Evolutionary conservation across 1,140 invertebrate genomes (phyloP).

Genomic region (Aplysia californica): DNA sequence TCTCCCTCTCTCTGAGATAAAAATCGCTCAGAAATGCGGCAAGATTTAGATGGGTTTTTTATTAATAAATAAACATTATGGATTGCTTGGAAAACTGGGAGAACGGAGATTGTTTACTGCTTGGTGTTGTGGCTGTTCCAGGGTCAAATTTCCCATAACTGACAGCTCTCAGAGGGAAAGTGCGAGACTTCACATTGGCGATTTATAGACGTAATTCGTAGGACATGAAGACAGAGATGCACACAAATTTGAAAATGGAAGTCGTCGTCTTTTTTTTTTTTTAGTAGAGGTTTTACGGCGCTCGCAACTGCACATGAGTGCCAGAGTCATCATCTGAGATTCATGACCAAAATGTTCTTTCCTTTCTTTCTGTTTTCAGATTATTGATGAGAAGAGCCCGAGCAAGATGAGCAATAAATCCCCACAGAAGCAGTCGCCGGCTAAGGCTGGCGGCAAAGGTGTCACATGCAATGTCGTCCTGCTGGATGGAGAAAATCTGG

Average conservation of each 20-base stretch:
- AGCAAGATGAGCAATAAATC: conserved; percentile 33
- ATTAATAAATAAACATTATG: too few relatives aligned
- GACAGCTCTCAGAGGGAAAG: too few relatives aligned
- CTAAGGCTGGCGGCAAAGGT: conserved; percentile 26
- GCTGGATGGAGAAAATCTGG: conserved; percentile 34
- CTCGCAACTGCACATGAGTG: not conserved
- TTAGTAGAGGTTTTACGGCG: too few relatives aligned
- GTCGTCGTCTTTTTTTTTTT: too few relatives aligned
- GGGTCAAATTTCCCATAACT: too few relatives aligned
- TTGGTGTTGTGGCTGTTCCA: too few relatives aligned
- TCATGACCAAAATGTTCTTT: not conserved
- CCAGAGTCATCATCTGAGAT: not conserved
- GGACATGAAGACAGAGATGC: not conserved
- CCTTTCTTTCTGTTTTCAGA: conserved; percentile 17
- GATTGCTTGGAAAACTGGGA: too few relatives aligned
- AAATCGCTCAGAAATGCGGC: too few relatives aligned
- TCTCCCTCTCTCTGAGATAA: too few relatives aligned
- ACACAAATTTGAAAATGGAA: not conserved
- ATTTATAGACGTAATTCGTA: not conserved
- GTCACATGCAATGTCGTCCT: conserved; percentile 30
- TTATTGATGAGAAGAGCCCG: conserved; percentile 25
- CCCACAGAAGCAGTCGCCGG: conserved; percentile 13
- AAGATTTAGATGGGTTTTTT: too few relatives aligned
- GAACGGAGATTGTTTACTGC: too few relatives aligned
- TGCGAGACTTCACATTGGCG: not conserved